Percentiles rank a stretch among this genome's conserved stretches.
These are phyloP conservation scores for Actinernus sp. DNA, from an alignment of 92 coral and sea anemone species.

Conservation along the genomic window DNA sequence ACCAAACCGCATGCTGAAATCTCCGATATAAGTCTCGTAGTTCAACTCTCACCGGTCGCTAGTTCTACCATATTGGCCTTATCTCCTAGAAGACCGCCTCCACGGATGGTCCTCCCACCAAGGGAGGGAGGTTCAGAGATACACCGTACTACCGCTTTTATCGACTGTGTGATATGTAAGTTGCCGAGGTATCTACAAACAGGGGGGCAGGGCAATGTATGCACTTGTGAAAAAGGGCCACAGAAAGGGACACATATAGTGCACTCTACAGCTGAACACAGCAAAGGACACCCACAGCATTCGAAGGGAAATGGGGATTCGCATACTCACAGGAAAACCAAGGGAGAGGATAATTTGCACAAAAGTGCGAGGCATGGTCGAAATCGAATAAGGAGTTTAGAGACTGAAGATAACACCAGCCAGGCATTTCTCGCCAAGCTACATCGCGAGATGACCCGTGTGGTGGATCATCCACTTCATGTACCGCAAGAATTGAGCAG, in stretches of 20 bases:
- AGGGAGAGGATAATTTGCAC: background rate
- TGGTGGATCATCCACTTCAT: background rate
- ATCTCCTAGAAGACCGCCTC: background rate
- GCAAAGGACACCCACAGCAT: slow-evolving; percentile 10
- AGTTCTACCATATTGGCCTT: background rate
- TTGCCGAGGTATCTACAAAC: slow-evolving; percentile 74
- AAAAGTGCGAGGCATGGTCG: background rate
- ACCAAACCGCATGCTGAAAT: slow-evolving; percentile 2
- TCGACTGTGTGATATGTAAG: slow-evolving; percentile 79
- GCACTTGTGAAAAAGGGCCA: slow-evolving; percentile 70
- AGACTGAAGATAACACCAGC: background rate
- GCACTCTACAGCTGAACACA: slow-evolving; percentile 58
- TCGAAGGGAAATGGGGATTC: slow-evolving; percentile 10
- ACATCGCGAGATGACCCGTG: background rate
- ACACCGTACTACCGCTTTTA: slow-evolving; percentile 86
- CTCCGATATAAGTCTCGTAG: slow-evolving; percentile 44
- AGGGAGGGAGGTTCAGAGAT: slow-evolving; percentile 49
- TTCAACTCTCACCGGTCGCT: slow-evolving; percentile 34
- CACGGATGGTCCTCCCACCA: background rate
- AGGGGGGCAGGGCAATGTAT: slow-evolving; percentile 13
- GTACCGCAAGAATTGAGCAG: background rate
- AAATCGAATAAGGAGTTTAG: slow-evolving; percentile 11
- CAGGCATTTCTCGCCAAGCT: no score
- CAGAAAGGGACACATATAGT: slow-evolving; percentile 37
- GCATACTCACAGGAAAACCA: background rate